Evolutionary conservation across 37 sponge, comb jelly and placozoan genomes (phyloP).

Genomic region (Oopsacas minuta): DNA sequence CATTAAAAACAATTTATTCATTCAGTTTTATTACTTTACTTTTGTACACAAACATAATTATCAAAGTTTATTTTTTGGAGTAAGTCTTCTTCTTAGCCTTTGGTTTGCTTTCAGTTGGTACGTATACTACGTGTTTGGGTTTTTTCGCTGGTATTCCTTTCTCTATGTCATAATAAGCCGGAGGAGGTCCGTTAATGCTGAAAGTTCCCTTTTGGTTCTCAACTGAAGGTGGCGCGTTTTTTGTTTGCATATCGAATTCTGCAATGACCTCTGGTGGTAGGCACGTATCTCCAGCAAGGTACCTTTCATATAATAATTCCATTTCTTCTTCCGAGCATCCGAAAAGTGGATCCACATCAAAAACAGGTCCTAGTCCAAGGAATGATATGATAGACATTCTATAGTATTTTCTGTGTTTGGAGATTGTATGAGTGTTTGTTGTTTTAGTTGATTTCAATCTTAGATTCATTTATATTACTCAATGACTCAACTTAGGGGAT

Average conservation of each 20-base stretch:
- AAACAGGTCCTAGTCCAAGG: constrained; percentile 12
- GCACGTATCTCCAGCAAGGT: background rate
- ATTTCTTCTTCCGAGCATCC: background rate
- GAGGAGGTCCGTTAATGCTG: constrained; percentile 9
- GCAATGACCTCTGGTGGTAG: background rate
- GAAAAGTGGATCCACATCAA: background rate
- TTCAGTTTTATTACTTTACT: no score
- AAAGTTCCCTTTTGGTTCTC: background rate
- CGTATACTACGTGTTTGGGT: background rate
- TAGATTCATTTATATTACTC: no score
- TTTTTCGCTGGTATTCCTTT: background rate
- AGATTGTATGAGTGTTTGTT: background rate
- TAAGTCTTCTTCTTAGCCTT: background rate
- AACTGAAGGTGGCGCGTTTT: background rate
- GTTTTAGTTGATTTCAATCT: no score
- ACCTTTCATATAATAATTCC: background rate
- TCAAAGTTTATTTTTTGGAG: background rate
- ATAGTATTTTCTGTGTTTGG: background rate
- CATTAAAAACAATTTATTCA: no score
- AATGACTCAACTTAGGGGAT: no score
- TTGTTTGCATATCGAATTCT: background rate
- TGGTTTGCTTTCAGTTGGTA: background rate
- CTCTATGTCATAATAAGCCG: background rate
- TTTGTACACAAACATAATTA: no score
- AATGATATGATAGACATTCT: constrained; percentile 5